Percentiles rank a stretch among this genome's conserved stretches.
phyloP scores from a whole-genome alignment of 1,140 invertebrate species.

The Drosophila chauvacae region DNA sequence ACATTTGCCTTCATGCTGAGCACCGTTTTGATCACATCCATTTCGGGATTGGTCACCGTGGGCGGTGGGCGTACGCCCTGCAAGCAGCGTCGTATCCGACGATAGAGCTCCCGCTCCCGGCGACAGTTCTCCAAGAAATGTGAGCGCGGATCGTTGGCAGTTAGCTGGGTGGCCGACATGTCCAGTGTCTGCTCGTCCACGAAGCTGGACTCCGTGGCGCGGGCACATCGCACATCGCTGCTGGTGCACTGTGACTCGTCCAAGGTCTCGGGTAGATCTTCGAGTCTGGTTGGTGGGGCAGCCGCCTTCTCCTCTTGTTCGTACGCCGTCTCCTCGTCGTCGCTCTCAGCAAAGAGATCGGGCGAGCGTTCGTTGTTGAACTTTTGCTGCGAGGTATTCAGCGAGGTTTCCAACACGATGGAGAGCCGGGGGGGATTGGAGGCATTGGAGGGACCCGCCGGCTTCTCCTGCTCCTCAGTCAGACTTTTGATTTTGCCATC shows the following conservation, averaged over 20 bases:
- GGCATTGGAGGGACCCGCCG: constrained; percentile 18
- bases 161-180: constrained; percentile 34
- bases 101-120: constrained; percentile 68
- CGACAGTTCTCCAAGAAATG: constrained; percentile 75
- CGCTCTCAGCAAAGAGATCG: constrained; percentile 79
- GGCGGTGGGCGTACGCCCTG: constrained; percentile 88
- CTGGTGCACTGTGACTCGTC: constrained; percentile 59
- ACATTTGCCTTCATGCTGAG: constrained; percentile 85
- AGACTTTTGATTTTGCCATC: constrained; percentile 80
- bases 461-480: constrained; percentile 31
- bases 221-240: constrained; percentile 38
- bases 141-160: constrained; percentile 48
- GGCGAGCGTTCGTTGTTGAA: constrained; percentile 77
- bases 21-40: constrained; percentile 84
- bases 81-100: constrained; percentile 78
- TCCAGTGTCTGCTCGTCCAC: constrained; percentile 75
- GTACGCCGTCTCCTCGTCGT: constrained; percentile 52
- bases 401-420: constrained; percentile 29
- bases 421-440: constrained; percentile 6
- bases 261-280: constrained; percentile 52
- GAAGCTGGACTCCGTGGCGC: constrained; percentile 72
- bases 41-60: constrained; percentile 86
- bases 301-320: constrained; percentile 49
- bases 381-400: constrained; percentile 45
- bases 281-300: constrained; percentile 24